Evolutionary conservation across 2,113 vertebrate genomes (phyloP), one percentile per base, ranked within the genome.

Genomic region (Procavia capensis): DNA sequence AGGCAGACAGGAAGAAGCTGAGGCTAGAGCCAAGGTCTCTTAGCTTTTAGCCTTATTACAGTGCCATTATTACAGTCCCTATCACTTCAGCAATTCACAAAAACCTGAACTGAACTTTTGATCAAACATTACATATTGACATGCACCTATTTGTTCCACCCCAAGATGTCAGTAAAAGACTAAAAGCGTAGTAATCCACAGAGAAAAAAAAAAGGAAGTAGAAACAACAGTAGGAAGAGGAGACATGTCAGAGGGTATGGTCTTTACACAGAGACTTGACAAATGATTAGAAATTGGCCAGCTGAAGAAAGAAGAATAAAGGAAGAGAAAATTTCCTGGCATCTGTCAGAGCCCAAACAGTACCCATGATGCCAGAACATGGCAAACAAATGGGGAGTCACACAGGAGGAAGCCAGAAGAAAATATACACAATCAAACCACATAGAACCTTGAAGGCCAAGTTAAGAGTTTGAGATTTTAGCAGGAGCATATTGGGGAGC

Each of bases 11-110:
- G 63, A 5, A 41, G 27, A 16, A 3, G 2, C 41, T 50, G 36
- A 43, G n/a, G 0, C 17, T 8, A 41, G 79, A 64, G 22, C 7
- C 2, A 3, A 0, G 2, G 9, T 36, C 14, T n/a, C 66, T n/a
- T 14, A 50, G 24, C 45, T 13, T 34, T 29, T 14, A 16, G 34
- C 4, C 13, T 27, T 29, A 1, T 1, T 29, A 9, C 9, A n/a
- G n/a, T n/a, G n/a, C 16, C 2, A 10, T 57, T 68, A 7, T 1
- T 16, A 80, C 39, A 22, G 74, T 50, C 6, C 25, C n/a, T 20
- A 0, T 1, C 2, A 85, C 31, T 27, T 70, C 45, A 85, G 66
- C 13, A 22, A 14, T 36, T 19, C 41, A 41, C n/a, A 72, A 79
- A 78, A 41, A 24, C 34, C 70, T 39, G 3, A 20, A 81, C 13